Conservation (phyloP, 2,797 vertebrate genomes). For the Clarias platycephalus region DNA sequence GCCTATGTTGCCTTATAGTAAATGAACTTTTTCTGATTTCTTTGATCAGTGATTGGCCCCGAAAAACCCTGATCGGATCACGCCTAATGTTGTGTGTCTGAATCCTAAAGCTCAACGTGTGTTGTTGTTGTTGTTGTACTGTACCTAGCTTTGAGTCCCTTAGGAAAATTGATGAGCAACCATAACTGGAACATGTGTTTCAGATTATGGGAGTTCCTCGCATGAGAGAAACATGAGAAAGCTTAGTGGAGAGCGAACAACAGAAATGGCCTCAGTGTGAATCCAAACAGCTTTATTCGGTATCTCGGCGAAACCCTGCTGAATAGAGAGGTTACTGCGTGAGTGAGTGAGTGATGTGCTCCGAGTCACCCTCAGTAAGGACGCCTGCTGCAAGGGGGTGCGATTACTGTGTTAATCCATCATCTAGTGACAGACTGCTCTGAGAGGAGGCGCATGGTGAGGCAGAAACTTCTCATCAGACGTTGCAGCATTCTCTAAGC, state of each 20-base stretch:
- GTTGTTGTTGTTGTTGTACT: neutral
- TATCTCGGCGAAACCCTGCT: conserved; percentile 12
- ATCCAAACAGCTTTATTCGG: conserved; percentile 15
- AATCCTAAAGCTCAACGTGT: neutral
- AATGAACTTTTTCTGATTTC: too few species aligned
- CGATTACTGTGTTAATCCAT: conserved; percentile 53
- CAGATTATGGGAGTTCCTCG: conserved; percentile 29
- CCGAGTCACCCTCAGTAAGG: conserved; percentile 32
- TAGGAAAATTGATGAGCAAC: neutral
- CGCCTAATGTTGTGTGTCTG: neutral
- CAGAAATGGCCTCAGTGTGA: neutral
- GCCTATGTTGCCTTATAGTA: too few species aligned
- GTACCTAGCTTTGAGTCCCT: neutral
- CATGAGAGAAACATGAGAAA: neutral
- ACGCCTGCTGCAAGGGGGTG: conserved; percentile 32
- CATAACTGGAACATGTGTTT: conserved; percentile 13
- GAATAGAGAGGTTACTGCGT: conserved; percentile 26
- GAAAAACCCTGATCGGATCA: too few species aligned
- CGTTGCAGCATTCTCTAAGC: neutral
- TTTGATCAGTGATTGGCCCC: too few species aligned
- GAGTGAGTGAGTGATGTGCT: conserved; percentile 20
- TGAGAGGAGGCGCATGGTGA: conserved; percentile 16
- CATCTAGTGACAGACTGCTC: conserved; percentile 31
- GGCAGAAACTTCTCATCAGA: conserved; percentile 12
- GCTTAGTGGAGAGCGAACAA: neutral